Base-by-base conservation (phyloP, 1,140 invertebrate species). In the Episyrphus balteatus region DNA sequence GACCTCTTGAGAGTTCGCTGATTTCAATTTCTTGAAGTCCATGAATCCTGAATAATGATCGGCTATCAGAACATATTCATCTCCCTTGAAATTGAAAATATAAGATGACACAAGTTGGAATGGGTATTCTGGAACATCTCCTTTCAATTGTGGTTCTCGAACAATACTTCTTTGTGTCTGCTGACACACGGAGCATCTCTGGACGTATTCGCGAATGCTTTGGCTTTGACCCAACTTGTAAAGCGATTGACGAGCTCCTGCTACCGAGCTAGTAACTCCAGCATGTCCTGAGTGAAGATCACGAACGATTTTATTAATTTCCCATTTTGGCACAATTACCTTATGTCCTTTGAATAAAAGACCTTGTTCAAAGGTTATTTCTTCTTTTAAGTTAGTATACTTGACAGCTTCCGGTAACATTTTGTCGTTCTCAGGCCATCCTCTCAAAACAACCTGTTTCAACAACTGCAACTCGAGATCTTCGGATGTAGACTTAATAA, bases 281-380 rank as follows among this genome's bases (percentile, higher is more conserved):
- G 55, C 43, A 53, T 68, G 66, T 31, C 51, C 46, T 41, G 32
- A 38, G 46, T 68, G 63, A n/a, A 66, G 30, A 18, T 50, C 30
- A 10, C 50, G 33, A 31, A 57, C 49, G 17, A 66, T 62, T 11
- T 59, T 42, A 21, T 33, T 17, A 45, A 57, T 42, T 11, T 57
- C 13, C 1, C 31, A 5, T 40, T 42, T 46, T 34, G 61, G 59
- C 30, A 68, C 55, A 2, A 66, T 36, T 12, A 64, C 48, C 21
- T 53, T 44, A 45, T 60, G 42, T 30, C 52, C 53, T 42, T 53
- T 55, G 15, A 62, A 52, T 10, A 64, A 41, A 10, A 66, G 38
- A 12, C 51, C 59, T 45, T 59, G 50, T n/a, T 55, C 14, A 37
- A 37, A 21, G 10, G 30, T 40, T 13, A 65, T 31, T 39, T 43